Base-by-base conservation (phyloP, 2,113 vertebrate species). In the Pelobates fuscus region DNA sequence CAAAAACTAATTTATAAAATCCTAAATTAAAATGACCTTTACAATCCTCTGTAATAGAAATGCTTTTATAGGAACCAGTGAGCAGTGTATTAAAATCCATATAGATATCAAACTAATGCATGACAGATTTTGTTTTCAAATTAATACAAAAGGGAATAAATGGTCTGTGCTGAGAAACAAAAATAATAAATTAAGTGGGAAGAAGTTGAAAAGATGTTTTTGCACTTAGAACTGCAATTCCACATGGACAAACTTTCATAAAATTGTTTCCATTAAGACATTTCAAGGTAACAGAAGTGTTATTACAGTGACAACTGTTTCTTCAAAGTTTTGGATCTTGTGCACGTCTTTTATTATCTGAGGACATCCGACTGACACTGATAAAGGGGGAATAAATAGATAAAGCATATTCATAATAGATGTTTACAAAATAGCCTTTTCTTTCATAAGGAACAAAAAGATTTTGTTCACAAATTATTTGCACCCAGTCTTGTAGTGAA, bases 251-350 rank as follows among this genome's bases (percentile, higher is more conserved):
- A 66, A 43, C 62, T 66, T 66, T 74, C 49, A 41, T 54, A 43
- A 57, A 74, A 41, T 18, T 12, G 10, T 57, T 58, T 66, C 71
- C 25, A 66, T 66, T 57, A 74, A 66, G 63, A 17, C n/a, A 57
- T 66, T 66, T 66, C 52, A 66, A 74, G 24, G 62, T 74, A 66
- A 44, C 49, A 44, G 21, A 75, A 75, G 55, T 67, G 63, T 57
- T 73, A 65, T 73, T 57, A 73, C 24, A 41, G 46, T 18, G 20
- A 23, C 30, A 24, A 17, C 64, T 27, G 20, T 26, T 44, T n/a
- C 54, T 75, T 75, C 52, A 75, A 67, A 58, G 49, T 75, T 75
- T 75, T 2, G 17, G 29, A 57, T 65, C 52, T 74, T 46, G 59
- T 55, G 57, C 21, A 65, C 43, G 17, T 10, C 32, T 37, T 52